Evolutionary conservation across 2,797 vertebrate genomes (phyloP).

Genomic region (Coluber constrictor): DNA sequence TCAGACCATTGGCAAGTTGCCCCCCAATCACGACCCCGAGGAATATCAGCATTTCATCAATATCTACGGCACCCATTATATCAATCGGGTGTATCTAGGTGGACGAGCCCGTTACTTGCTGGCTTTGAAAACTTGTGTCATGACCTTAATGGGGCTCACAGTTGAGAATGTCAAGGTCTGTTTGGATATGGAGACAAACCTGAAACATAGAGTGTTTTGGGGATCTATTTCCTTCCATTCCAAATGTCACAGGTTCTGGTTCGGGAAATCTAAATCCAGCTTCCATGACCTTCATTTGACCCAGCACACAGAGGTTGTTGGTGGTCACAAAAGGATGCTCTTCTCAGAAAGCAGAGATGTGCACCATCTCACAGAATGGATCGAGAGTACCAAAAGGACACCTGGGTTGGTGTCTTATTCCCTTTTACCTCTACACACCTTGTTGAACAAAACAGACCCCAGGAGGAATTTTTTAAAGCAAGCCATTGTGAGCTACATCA

Average conservation of each 20-base stretch:
- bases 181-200: constrained; percentile 68
- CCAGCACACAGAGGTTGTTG: constrained; percentile 70
- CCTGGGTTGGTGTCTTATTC: constrained; percentile 79
- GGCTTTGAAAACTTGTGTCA: constrained; percentile 79
- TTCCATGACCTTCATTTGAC: constrained; percentile 70
- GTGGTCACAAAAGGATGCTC: constrained; percentile 62
- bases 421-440: constrained; percentile 76
- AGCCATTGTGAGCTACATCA: constrained; percentile 81
- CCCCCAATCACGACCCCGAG: constrained; percentile 60
- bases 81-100: constrained; percentile 77
- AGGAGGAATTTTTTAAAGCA: constrained; percentile 69
- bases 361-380: constrained; percentile 75
- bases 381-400: constrained; percentile 59
- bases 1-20: constrained; percentile 68
- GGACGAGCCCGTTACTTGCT: constrained; percentile 75
- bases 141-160: constrained; percentile 71
- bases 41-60: constrained; percentile 76
- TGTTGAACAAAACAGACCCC: constrained; percentile 53
- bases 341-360: neutral
- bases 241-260: constrained; percentile 70
- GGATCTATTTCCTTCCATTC: constrained; percentile 62
- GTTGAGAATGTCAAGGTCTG: constrained; percentile 74
- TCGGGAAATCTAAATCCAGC: constrained; percentile 53
- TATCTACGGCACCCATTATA: constrained; percentile 83
- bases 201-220: neutral